Evolutionary conservation across 1,140 invertebrate genomes (phyloP).

Genomic region (Parapsyche elsis): DNA sequence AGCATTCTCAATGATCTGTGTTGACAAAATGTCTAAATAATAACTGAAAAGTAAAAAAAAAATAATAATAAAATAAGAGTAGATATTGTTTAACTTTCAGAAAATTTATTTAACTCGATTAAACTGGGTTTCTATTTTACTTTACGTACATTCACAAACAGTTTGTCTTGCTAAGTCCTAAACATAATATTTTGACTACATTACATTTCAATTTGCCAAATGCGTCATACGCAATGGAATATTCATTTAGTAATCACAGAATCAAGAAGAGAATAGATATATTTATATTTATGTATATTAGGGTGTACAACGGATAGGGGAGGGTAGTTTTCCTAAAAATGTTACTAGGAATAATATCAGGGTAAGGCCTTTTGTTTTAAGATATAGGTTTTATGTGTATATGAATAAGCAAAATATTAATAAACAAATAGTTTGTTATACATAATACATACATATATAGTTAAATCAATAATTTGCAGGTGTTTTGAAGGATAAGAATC

Average conservation of each 20-base stretch:
- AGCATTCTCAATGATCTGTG: too few relatives aligned
- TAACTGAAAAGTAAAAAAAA: neutral
- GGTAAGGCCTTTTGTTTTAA: slow-evolving; percentile 31
- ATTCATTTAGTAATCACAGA: slow-evolving; percentile 55
- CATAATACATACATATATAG: neutral
- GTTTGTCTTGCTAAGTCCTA: slow-evolving; percentile 51
- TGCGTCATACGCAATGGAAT: slow-evolving; percentile 50
- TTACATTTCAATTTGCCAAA: slow-evolving; percentile 48
- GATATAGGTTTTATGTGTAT: neutral
- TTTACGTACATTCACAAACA: slow-evolving; percentile 56
- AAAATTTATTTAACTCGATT: slow-evolving; percentile 55
- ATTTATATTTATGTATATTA: slow-evolving; percentile 32
- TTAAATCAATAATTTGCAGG: neutral
- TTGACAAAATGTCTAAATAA: neutral
- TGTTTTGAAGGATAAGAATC: neutral
- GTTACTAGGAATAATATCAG: slow-evolving; percentile 25
- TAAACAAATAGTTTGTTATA: neutral
- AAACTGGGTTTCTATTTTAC: slow-evolving; percentile 53
- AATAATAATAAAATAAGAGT: neutral
- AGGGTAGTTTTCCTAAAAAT: neutral
- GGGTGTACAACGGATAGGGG: neutral
- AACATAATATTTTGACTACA: slow-evolving; percentile 53
- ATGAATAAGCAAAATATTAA: neutral
- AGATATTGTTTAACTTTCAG: slow-evolving; percentile 53
- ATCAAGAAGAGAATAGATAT: slow-evolving; percentile 54